Evolutionary conservation across 2,888 invertebrate genomes (phyloP).

Genomic region (Scaptomyza parva): DNA sequence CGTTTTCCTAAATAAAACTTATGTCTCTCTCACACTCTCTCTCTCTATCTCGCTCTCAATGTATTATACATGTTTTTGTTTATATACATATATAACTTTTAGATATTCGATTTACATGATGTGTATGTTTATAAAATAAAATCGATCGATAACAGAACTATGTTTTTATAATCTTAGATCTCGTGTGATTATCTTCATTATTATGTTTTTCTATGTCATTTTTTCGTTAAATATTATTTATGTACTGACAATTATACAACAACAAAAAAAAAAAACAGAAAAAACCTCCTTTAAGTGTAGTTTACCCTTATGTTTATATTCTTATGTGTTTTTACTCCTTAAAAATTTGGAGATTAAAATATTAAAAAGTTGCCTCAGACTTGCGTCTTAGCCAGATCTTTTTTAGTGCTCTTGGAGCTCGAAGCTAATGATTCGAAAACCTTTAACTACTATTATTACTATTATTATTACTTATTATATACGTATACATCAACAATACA

Average conservation of each 20-base stretch:
- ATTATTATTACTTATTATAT: slow-evolving; percentile 32
- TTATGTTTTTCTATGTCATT: slow-evolving; percentile 55
- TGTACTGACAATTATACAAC: slow-evolving; percentile 43
- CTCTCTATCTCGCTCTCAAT: slow-evolving; percentile 52
- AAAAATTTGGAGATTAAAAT: slow-evolving; percentile 25
- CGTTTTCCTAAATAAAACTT: slow-evolving; percentile 19
- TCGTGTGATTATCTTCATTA: slow-evolving; percentile 67
- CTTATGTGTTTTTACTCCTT: slow-evolving; percentile 40
- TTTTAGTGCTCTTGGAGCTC: slow-evolving; percentile 31
- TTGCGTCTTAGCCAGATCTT: slow-evolving; percentile 61
- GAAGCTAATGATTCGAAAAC: slow-evolving; percentile 41
- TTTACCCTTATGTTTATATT: slow-evolving; percentile 14
- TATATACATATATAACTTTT: slow-evolving; percentile 28
- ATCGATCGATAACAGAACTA: slow-evolving; percentile 62
- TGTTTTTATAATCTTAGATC: slow-evolving; percentile 74
- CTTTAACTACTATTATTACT: slow-evolving; percentile 34
- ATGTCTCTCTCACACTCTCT: slow-evolving; percentile 31
- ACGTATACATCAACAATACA: slow-evolving; percentile 25
- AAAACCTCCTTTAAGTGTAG: slow-evolving; percentile 40
- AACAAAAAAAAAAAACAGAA: slow-evolving; percentile 2
- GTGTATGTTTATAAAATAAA: slow-evolving; percentile 62
- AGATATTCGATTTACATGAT: slow-evolving; percentile 42
- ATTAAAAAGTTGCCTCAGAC: slow-evolving; percentile 62
- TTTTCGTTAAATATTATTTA: slow-evolving; percentile 55
- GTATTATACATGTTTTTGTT: slow-evolving; percentile 65